Evolutionary conservation across 2,113 vertebrate genomes (phyloP).

Genomic region (Eclectus roratus): DNA sequence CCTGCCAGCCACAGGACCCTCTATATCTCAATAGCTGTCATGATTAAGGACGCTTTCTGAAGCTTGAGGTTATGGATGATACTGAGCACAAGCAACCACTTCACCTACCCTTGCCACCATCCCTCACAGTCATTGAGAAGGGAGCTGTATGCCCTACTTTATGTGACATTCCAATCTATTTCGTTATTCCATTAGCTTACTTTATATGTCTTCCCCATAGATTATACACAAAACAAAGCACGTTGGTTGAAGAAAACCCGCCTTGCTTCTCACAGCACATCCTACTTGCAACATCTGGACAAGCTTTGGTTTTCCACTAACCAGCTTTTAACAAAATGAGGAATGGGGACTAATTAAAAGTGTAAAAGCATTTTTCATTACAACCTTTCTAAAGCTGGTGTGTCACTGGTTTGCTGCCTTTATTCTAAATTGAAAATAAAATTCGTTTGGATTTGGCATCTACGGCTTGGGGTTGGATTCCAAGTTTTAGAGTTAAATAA

Average conservation of each 20-base stretch:
- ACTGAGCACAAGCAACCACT: neutral
- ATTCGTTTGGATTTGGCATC: constrained; percentile 11
- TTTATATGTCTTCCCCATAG: neutral
- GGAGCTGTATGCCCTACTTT: neutral
- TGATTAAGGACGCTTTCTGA: neutral
- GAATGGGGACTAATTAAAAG: neutral
- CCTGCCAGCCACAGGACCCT: neutral
- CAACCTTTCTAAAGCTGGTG: neutral
- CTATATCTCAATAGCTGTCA: neutral
- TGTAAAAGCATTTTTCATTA: neutral
- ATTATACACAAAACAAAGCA: neutral
- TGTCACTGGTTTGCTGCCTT: neutral
- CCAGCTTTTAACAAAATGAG: neutral
- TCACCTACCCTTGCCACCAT: neutral
- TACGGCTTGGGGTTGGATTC: constrained; percentile 9
- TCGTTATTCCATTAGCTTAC: neutral
- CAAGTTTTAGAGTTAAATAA: neutral
- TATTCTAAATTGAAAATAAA: neutral
- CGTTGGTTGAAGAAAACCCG: neutral
- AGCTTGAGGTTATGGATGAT: neutral
- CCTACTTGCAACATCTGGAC: neutral
- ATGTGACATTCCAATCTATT: neutral
- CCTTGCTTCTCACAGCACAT: neutral
- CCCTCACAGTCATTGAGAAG: neutral
- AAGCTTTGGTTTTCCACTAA: neutral